Conservation (phyloP, 2,113 vertebrate genomes). For the Tupaia tana region DNA sequence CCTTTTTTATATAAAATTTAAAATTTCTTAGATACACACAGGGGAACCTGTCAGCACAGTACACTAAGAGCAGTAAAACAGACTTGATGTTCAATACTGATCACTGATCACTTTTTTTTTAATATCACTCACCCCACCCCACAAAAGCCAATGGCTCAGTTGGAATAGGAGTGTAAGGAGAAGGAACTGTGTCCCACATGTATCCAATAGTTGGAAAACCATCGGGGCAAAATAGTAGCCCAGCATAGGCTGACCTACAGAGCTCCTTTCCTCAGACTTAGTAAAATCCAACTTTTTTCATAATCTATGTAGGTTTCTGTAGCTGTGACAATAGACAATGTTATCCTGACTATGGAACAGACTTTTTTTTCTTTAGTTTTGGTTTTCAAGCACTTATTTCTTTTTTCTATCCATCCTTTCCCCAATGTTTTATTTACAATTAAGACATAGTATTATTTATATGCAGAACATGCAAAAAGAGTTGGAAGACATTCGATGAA, state of each 20-base stretch:
- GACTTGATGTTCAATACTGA: not conserved
- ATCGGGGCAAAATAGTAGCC: not conserved
- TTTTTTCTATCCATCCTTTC: too few relatives aligned
- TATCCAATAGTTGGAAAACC: not conserved
- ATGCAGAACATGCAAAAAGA: too few relatives aligned
- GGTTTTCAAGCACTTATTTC: not conserved
- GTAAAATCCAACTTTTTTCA: not conserved
- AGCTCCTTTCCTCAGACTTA: not conserved
- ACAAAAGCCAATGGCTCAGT: not conserved
- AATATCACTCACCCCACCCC: not conserved
- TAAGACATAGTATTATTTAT: too few relatives aligned
- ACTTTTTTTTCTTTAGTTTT: not conserved
- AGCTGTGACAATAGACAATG: not conserved
- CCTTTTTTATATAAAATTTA: constrained; percentile 3
- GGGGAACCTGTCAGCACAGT: not conserved
- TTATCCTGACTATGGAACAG: not conserved
- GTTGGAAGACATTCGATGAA: too few relatives aligned
- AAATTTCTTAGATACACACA: not conserved
- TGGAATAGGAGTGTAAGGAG: not conserved
- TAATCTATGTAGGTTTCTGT: not conserved
- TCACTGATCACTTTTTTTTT: not conserved
- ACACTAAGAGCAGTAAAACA: not conserved
- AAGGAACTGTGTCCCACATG: not conserved
- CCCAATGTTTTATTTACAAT: too few relatives aligned
- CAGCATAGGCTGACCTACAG: not conserved